Conservation (phyloP, 1,140 invertebrate genomes). For the Linepithema humile region DNA sequence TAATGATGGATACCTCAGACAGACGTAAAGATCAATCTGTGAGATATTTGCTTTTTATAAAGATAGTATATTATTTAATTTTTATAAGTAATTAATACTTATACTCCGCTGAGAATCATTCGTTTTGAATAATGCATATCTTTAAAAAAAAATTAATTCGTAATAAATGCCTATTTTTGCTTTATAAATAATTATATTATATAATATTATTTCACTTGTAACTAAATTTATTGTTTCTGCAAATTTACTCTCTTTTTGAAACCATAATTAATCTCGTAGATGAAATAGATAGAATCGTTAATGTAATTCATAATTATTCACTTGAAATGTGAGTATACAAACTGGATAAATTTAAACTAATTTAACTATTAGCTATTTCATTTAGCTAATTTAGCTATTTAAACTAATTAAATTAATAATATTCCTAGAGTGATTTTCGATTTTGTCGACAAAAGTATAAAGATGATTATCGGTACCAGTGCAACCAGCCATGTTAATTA, state of each 20-base stretch:
- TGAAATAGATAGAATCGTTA: not conserved
- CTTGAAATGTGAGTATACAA: not conserved
- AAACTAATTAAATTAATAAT: too few relatives aligned
- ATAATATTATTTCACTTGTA: not conserved
- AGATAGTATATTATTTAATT: too few relatives aligned
- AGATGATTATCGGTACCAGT: not conserved
- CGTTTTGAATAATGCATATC: too few relatives aligned
- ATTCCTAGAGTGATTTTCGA: not conserved
- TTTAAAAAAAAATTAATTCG: too few relatives aligned
- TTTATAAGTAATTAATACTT: too few relatives aligned
- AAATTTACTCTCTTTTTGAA: not conserved
- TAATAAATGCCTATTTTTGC: constrained; percentile 3
- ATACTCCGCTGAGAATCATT: too few relatives aligned
- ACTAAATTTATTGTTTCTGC: not conserved
- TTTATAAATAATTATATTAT: not conserved
- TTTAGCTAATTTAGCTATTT: too few relatives aligned
- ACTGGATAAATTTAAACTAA: too few relatives aligned
- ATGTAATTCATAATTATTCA: not conserved
- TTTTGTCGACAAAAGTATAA: not conserved
- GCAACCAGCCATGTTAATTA: not conserved
- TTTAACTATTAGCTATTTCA: too few relatives aligned
- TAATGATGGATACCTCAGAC: too few relatives aligned
- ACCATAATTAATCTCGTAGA: not conserved
- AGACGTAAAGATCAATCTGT: too few relatives aligned
- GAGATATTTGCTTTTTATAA: too few relatives aligned